Base-by-base conservation (phyloP, 2,888 invertebrate genomes). In the Ectemnius continuus region DNA sequence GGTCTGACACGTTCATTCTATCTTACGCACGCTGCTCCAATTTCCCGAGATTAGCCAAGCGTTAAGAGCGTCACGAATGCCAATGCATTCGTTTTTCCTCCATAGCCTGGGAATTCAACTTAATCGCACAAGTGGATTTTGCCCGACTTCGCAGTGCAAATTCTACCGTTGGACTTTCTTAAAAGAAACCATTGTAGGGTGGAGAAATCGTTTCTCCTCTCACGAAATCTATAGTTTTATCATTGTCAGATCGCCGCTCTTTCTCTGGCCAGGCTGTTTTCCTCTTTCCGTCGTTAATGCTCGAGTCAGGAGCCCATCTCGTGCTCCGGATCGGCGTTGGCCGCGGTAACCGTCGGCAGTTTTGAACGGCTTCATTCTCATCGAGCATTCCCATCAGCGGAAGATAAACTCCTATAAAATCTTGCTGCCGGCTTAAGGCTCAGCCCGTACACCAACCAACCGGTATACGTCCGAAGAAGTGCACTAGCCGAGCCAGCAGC, bases 331-430 rank as follows among this genome's bases (percentile, higher is more conserved):
- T 62, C 73, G 67, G 72, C 58, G 70, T 76, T 68, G 67, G 70
- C 76, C 74, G 65, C 69, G 75, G 63, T 81, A 82, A 82, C 82
- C 81, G 80, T 61, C 78, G 76, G 76, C 81, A 82, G 80, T 85
- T 82, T 80, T 70, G 78, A 85, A 83, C 74, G 79, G 79, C 80
- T 81, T 78, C 82, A 81, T 85, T 84, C 80, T 74, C 80, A 79
- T 82, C 82, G 65, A 74, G 79, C 81, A 64, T 84, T 84, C 81
- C 85, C 87, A 86, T 86, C 81, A 80, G 74, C 80, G 82, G 76
- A 84, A 86, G 87, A 88, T 87, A 86, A 87, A 87, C 88, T 86
- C 84, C 84, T 83, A 88, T 88, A 87, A 88, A 89, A 87, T 88
- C 86, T 85, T 82, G 82, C 81, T 84, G 82, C 80, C 83, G 80